Evolutionary conservation across 2,797 vertebrate genomes (phyloP), one percentile per base, ranked within the genome.

Genomic region (Poliocrania exsul): DNA sequence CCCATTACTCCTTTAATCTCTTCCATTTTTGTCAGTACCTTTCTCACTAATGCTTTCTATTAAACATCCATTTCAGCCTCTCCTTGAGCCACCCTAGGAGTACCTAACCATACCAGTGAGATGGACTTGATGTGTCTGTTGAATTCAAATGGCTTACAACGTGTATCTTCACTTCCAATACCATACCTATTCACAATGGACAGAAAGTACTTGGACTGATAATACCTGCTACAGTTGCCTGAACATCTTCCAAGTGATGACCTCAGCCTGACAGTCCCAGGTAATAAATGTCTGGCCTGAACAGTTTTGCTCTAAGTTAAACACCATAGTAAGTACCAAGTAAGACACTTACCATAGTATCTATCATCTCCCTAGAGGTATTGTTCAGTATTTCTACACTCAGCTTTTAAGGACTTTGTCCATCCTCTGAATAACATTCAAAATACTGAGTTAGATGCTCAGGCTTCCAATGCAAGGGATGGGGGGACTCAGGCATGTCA

Each of bases 401-500:
- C 28, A 77, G 37, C 18, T 60, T 93, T 44, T 49, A 77, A 84
- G 28, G 73, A 58, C 42, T 70, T 16, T 25, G 20, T n/a, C 37
- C 23, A 33, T 16, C 17, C 38, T 79, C 26, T 2, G 0, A 66
- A 28, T 31, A 74, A 62, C 18, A 62, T 37, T 29, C 56, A 31
- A 85, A 92, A 49, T 33, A 69, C 24, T 10, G 9, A 72, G 19
- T 65, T 50, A 54, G 37, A 40, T 25, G 23, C 14, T 66, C 10
- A n/a, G 66, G 56, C 31, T 66, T 33, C 40, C 60, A 70, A 0
- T 6, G 20, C 11, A 82, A 37, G 9, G 26, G 31, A 25, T 11
- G 16, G 19, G 11, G 8, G 6, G 0, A 47, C 80, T 11, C 4
- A 14, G 15, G 28, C 12, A 20, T 4, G 1, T 37, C 26, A 44